These are phyloP conservation scores for Caenorhabditis sp. DNA, from an alignment of 2,888 invertebrate genomes.

Conservation along the genomic window DNA sequence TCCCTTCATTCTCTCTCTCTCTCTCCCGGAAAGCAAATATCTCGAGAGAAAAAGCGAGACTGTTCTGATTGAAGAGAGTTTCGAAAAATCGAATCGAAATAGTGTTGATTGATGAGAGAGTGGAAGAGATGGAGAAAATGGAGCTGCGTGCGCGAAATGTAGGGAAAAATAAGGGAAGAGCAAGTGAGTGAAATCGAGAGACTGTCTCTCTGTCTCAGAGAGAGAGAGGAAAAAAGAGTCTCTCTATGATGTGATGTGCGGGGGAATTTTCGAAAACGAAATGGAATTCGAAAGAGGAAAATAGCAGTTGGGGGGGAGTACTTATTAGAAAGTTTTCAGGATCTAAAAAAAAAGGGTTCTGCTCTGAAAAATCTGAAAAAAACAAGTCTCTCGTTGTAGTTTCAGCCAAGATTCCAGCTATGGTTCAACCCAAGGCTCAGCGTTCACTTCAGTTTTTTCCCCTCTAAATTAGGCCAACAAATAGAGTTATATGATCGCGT, in stretches of 20 bases:
- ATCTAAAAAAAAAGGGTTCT: neutral
- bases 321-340: neutral
- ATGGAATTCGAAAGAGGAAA: neutral
- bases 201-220: neutral
- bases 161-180: slow-evolving; percentile 12
- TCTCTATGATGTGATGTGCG: slow-evolving; percentile 28
- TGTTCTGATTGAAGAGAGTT: neutral
- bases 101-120: slow-evolving; percentile 13
- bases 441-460: too few relatives aligned
- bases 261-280: slow-evolving; percentile 24
- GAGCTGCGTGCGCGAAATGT: slow-evolving; percentile 20
- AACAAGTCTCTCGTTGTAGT: too few relatives aligned
- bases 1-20: slow-evolving; percentile 1
- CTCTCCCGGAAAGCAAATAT: slow-evolving; percentile 17
- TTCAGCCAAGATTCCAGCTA: too few relatives aligned
- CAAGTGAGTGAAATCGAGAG: neutral
- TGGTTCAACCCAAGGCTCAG: too few relatives aligned
- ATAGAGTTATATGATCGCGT: too few relatives aligned
- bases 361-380: neutral
- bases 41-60: neutral
- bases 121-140: slow-evolving; percentile 5
- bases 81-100: slow-evolving; percentile 5
- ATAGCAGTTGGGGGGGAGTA: neutral
- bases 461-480: too few relatives aligned
- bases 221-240: slow-evolving; percentile 2